Percentiles rank a stretch among this genome's conserved stretches.
Conservation (phyloP, 2,888 invertebrate species). For the Drosophila nr. fundita region DNA sequence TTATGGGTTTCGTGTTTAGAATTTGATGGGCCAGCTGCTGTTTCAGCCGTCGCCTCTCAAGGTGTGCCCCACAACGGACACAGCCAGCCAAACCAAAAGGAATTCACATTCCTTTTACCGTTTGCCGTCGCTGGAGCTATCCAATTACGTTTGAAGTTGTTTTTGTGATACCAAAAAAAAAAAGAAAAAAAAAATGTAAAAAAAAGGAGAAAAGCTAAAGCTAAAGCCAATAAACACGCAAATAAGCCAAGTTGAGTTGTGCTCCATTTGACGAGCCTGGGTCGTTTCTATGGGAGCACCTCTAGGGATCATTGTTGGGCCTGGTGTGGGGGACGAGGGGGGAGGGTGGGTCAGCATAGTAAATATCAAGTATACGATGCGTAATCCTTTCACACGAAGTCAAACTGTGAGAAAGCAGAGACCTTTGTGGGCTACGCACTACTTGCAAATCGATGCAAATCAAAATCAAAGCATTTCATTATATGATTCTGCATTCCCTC, state of each 20-base stretch:
- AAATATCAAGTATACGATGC: slow-evolving; percentile 55
- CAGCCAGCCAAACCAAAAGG: slow-evolving; percentile 23
- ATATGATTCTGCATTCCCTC: slow-evolving; percentile 21
- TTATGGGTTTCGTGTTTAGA: slow-evolving; percentile 76
- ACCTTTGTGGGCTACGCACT: slow-evolving; percentile 18
- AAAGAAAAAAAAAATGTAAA: no score
- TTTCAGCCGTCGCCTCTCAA: slow-evolving; percentile 35
- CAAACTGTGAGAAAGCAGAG: slow-evolving; percentile 13
- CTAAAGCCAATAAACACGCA: slow-evolving; percentile 78
- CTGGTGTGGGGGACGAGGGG: neutral
- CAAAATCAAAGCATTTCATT: slow-evolving; percentile 35
- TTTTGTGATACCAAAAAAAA: slow-evolving; percentile 33
- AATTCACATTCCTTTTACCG: slow-evolving; percentile 52
- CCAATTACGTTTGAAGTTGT: slow-evolving; percentile 75
- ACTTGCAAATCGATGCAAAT: slow-evolving; percentile 15
- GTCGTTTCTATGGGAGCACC: slow-evolving; percentile 25
- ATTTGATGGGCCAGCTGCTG: slow-evolving; percentile 66
- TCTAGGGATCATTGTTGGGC: neutral
- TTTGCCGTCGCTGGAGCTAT: slow-evolving; percentile 43
- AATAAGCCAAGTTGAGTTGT: slow-evolving; percentile 66
- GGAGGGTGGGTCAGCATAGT: slow-evolving; percentile 23
- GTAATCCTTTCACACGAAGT: slow-evolving; percentile 22
- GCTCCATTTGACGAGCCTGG: slow-evolving; percentile 8
- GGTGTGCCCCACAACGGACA: slow-evolving; percentile 56
- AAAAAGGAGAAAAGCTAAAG: slow-evolving; percentile 28